Conservation (phyloP, 2,888 invertebrate genomes). For the Argyresthia goedartella region DNA sequence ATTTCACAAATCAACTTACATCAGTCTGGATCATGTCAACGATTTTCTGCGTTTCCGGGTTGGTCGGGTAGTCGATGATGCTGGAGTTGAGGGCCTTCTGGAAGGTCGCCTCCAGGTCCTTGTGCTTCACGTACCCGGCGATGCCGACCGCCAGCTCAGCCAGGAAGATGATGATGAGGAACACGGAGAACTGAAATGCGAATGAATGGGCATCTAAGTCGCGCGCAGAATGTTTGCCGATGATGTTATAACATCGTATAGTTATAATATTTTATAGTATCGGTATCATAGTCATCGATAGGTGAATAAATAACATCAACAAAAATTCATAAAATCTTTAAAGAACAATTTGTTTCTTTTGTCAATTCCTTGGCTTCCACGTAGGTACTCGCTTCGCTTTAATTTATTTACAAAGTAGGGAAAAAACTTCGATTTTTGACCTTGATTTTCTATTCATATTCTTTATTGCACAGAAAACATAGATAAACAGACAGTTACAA, state of each 20-base stretch:
- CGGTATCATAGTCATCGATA: not conserved
- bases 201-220: conserved; percentile 2
- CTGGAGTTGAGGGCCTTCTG: conserved; percentile 79
- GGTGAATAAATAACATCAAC: too few relatives aligned
- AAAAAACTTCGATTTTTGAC: too few relatives aligned
- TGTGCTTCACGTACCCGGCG: conserved; percentile 82
- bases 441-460: too few relatives aligned
- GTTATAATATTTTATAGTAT: too few relatives aligned
- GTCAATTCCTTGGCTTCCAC: too few relatives aligned
- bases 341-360: too few relatives aligned
- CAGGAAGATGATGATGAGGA: conserved; percentile 84
- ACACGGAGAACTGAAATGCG: conserved; percentile 76
- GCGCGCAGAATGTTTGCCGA: not conserved
- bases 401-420: too few relatives aligned
- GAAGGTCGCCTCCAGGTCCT: conserved; percentile 77
- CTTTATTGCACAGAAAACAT: too few relatives aligned
- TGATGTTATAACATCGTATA: too few relatives aligned
- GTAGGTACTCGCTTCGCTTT: too few relatives aligned
- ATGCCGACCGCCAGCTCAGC: conserved; percentile 88
- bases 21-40: conserved; percentile 91
- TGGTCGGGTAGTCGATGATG: conserved; percentile 76
- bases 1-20: conserved; percentile 65
- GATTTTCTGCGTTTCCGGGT: conserved; percentile 75
- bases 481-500: too few relatives aligned
- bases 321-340: too few relatives aligned